Conservation (phyloP, 2,113 vertebrate species). For the Oreochromis aureus region DNA sequence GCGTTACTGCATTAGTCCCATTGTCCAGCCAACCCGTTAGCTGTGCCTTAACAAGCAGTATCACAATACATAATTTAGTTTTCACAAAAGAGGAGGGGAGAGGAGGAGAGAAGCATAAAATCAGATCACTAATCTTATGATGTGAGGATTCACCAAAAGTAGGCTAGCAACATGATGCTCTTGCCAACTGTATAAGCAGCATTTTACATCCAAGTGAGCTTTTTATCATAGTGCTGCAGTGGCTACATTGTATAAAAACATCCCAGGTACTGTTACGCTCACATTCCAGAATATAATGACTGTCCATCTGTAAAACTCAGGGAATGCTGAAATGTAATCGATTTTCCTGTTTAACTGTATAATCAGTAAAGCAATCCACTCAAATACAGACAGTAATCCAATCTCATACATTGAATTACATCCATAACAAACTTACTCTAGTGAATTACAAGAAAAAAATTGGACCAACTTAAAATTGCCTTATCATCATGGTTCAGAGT, state of each 20-base stretch:
- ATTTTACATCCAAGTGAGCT: constrained; percentile 9
- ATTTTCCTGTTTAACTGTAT: not conserved
- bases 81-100: not conserved
- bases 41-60: constrained; percentile 23
- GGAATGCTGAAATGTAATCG: not conserved
- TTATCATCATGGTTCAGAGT: not conserved
- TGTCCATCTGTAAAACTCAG: not conserved
- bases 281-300: not conserved
- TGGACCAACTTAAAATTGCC: not conserved
- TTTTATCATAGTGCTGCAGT: constrained; percentile 5
- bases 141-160: constrained; percentile 33
- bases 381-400: not conserved
- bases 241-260: not conserved
- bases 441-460: not conserved
- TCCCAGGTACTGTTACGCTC: not conserved
- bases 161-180: constrained; percentile 6
- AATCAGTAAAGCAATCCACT: not conserved
- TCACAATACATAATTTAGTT: constrained; percentile 25
- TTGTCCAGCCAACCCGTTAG: not conserved
- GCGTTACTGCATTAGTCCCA: not conserved
- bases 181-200: constrained; percentile 12
- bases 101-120: constrained; percentile 2
- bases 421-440: not conserved
- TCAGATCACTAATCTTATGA: constrained; percentile 41
- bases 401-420: not conserved